Evolutionary conservation across 2,113 vertebrate species (phyloP), one percentile per base, ranked within the genome.

Genomic region (Cheilinus undulatus): DNA sequence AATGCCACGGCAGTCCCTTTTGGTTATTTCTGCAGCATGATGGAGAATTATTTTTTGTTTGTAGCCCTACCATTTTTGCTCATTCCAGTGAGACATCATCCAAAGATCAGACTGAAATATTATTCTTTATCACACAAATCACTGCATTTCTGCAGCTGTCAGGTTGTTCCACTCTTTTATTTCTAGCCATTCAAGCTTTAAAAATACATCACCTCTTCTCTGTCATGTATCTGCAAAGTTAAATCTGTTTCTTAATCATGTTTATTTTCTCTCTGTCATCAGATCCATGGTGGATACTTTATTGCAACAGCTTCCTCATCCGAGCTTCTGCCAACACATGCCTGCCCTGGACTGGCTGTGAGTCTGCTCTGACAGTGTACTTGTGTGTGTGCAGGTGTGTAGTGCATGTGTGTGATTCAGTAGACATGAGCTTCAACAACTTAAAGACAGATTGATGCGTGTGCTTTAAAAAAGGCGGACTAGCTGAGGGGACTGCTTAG

Each of bases 231-330:
- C 13, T 38, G 36, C 13, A n/a, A n/a, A n/a, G n/a, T n/a, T n/a
- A n/a, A n/a, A n/a, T n/a, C n/a, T 14, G 3, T 38, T 13, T 11
- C 12, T 19, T 42, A n/a, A 1, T 54, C 8, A 56, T 6, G 11
- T 45, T n/a, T 67, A 9, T 1, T 50, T 34, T 46, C 7, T 71
- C 54, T 76, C 58, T 80, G 43, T 83, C n/a, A 51, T 49, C 90
- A 96, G 95, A 75, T 95, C 94, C 53, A 88, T 96, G 92, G 92
- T 94, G 84, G 92, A 92, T 73, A 92, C 92, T 14, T 88, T 87
- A 12, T 76, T 96, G 76, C 82, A 94, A 76, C 89, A 89, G 46
- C 90, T 96, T 63, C 91, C 95, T n/a, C 82, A 89, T 50, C 86
- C 80, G 1, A 88, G 88, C 79, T 88, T 96, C 80, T 96, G 92